Evolutionary conservation across 2,888 invertebrate genomes (phyloP), one percentile per base, ranked within the genome.

Genomic region (Acronicta psi): DNA sequence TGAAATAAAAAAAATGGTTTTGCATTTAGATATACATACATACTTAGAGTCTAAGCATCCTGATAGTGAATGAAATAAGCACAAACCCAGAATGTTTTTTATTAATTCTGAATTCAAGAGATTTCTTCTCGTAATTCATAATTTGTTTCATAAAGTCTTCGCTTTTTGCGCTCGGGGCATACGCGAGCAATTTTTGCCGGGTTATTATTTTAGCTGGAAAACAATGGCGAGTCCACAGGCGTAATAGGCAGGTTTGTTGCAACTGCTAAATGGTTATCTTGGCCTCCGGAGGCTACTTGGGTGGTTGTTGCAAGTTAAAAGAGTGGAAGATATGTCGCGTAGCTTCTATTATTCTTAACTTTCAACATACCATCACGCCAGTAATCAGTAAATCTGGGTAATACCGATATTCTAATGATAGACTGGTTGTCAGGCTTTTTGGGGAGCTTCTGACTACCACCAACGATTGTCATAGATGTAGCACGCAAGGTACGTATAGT

Each of bases 241-340:
- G 86, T 90, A 90, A 91, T 90, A 83, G 90, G 86, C 88, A 84
- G 90, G 90, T 90, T 84, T 81, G 86, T 77, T 88, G 90, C 90
- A 89, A 89, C 90, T 91, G 88, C 85, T 90, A 91, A 92, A 92
- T 91, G 87, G 88, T 89, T 91, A 92, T 92, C 92, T 91, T 86
- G 83, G 80, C 81, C 86, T 88, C 82, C 80, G 57, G 82, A 80
- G 89, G 87, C 86, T 85, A 85, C 82, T 84, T 67, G 60, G 58
- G 55, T 16, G 38, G 34, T 54, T 77, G 85, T 86, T 61, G 0
- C 58, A 85, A 87, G 77, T 41, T 5, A 61, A 1, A 31, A 59
- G 57, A 42, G 25, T 7, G 7, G 16, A 18, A n/a, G n/a, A 7
- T 34, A n/a, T n/a, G n/a, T n/a, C n/a, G n/a, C n/a, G n/a, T n/a